phyloP scores from a whole-genome alignment of 1,140 invertebrate species.

The Nasonia vitripennis region DNA sequence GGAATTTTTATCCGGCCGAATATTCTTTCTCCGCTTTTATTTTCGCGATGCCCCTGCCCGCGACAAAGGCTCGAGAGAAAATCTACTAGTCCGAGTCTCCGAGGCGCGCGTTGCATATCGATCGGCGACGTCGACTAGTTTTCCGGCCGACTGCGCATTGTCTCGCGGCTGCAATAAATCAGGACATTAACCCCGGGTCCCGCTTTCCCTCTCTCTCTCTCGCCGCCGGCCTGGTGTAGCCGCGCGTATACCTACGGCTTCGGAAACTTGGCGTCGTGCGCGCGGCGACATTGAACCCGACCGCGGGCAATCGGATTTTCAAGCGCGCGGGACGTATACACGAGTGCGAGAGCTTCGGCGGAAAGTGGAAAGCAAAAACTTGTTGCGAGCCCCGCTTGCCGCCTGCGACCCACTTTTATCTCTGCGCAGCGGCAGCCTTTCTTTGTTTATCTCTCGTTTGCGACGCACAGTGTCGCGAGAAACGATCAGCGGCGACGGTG shows the following conservation, averaged over 20 bases:
- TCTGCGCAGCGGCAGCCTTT: too few relatives aligned
- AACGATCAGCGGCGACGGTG: too few relatives aligned
- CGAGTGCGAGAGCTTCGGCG: too few relatives aligned
- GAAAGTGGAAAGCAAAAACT: constrained; percentile 48
- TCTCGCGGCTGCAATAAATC: constrained; percentile 23
- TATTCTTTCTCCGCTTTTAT: neutral
- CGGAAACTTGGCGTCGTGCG: constrained; percentile 18
- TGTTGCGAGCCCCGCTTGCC: constrained; percentile 28
- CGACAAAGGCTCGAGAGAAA: neutral
- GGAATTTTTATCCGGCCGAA: constrained; percentile 45
- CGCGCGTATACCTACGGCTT: neutral
- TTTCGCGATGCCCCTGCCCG: too few relatives aligned
- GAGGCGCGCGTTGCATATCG: neutral
- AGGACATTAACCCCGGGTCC: constrained; percentile 28
- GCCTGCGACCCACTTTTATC: too few relatives aligned
- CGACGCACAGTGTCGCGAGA: too few relatives aligned
- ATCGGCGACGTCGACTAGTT: constrained; percentile 14
- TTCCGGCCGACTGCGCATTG: neutral
- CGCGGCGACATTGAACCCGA: constrained; percentile 38
- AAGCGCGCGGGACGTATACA: neutral
- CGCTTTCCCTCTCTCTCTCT: too few relatives aligned
- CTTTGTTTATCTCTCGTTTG: too few relatives aligned
- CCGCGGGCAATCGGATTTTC: constrained; percentile 3
- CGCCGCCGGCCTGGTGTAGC: too few relatives aligned
- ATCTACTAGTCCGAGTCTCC: too few relatives aligned